Percentiles rank a stretch among this genome's conserved stretches.
phyloP scores from a whole-genome alignment of 2,888 invertebrate species.

The Ferrisia virgata region DNA sequence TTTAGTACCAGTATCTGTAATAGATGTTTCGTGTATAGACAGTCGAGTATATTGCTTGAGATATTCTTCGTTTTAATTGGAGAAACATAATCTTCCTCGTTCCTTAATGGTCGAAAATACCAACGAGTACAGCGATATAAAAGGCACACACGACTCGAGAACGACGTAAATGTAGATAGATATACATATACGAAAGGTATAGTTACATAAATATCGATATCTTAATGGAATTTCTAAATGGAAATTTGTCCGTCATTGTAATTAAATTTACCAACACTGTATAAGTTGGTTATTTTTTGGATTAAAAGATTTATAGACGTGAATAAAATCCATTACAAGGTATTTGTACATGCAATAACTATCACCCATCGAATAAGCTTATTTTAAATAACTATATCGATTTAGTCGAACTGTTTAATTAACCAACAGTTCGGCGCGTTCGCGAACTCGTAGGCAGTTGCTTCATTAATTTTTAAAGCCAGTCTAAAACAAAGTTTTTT shows the following conservation, averaged over 20 bases:
- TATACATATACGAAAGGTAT: no score
- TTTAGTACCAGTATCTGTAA: no score
- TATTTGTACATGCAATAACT: background rate
- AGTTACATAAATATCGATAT: no score
- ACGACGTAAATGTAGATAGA: no score
- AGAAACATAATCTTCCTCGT: no score
- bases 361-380: background rate
- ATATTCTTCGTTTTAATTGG: no score
- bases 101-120: no score
- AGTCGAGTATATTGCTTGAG: no score
- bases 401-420: slow-evolving; percentile 10
- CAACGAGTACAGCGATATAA: no score
- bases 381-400: background rate
- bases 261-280: background rate
- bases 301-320: background rate
- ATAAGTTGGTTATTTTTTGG: background rate
- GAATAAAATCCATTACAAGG: background rate
- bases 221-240: background rate
- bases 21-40: no score
- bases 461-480: background rate
- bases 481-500: background rate
- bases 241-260: background rate
- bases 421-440: background rate
- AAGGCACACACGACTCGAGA: no score
- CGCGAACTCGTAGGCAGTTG: background rate